Evolutionary conservation across 2,797 vertebrate species (phyloP).

Genomic region (Microctenopoma lineatum): DNA sequence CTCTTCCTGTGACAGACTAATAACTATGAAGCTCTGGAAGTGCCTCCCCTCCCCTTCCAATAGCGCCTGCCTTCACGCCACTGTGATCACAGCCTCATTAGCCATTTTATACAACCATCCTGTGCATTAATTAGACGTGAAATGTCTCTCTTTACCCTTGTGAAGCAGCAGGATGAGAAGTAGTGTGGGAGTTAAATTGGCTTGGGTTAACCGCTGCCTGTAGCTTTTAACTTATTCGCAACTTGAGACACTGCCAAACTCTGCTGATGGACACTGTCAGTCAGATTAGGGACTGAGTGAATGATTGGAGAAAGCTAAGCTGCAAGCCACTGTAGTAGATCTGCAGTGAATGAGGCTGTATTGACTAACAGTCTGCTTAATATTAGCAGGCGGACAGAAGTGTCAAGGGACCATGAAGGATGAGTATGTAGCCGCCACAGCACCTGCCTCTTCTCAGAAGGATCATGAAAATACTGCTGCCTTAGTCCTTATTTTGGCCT

Average conservation of each 20-base stretch:
- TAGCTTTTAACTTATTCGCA: conserved; percentile 71
- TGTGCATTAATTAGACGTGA: conserved; percentile 95
- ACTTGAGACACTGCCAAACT: conserved; percentile 41
- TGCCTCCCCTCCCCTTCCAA: conserved; percentile 29
- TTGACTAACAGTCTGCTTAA: conserved; percentile 48
- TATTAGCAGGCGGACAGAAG: conserved; percentile 44
- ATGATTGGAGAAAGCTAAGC: neutral
- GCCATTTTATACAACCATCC: conserved; percentile 90
- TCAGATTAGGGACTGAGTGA: conserved; percentile 15
- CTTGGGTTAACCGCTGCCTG: conserved; percentile 83
- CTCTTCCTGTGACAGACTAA: conserved; percentile 84
- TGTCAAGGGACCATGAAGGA: conserved; percentile 37
- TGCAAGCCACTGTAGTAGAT: conserved; percentile 11
- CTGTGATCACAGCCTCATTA: conserved; percentile 96
- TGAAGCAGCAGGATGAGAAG: conserved; percentile 70
- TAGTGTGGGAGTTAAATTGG: conserved; percentile 84
- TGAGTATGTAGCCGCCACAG: conserved; percentile 39
- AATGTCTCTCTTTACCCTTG: conserved; percentile 87
- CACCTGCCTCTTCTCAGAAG: conserved; percentile 29
- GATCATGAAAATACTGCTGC: conserved; percentile 69
- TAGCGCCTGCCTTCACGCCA: conserved; percentile 86
- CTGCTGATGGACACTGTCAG: conserved; percentile 24
- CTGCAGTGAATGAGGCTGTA: conserved; percentile 16
- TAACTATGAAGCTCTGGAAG: conserved; percentile 88
- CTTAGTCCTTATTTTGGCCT: conserved; percentile 57